A percentile compares a stretch with the other conserved stretches of the same genome.
Conservation (phyloP, 2,797 vertebrate species). For the Acomys russatus region DNA sequence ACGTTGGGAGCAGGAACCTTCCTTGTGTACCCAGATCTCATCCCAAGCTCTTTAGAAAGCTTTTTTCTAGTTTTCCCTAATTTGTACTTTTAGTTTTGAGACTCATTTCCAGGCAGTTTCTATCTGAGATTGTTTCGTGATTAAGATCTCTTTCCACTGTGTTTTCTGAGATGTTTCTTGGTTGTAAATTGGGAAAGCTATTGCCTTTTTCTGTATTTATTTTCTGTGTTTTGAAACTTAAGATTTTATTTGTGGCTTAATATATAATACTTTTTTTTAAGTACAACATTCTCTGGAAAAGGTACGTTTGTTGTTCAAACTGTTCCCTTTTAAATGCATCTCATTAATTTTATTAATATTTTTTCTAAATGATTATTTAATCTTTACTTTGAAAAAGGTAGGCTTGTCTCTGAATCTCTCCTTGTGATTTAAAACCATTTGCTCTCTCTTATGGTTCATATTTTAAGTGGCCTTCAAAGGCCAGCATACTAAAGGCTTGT, state of each 20-base stretch:
- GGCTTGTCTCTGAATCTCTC: not conserved
- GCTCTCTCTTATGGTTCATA: not conserved
- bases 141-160: constrained; percentile 77
- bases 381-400: constrained; percentile 34
- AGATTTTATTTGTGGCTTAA: constrained; percentile 69
- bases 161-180: constrained; percentile 75
- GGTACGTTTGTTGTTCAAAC: constrained; percentile 10
- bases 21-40: not conserved
- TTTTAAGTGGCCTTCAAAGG: not conserved
- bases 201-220: constrained; percentile 63
- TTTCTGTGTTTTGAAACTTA: constrained; percentile 70
- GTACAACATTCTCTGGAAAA: constrained; percentile 26
- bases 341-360: constrained; percentile 58
- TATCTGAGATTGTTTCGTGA: constrained; percentile 69
- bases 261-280: constrained; percentile 27
- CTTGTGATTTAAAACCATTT: not conserved
- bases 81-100: constrained; percentile 72
- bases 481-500: not conserved
- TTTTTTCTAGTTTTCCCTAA: constrained; percentile 1
- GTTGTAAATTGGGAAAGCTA: constrained; percentile 68
- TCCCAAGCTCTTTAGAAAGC: constrained; percentile 9
- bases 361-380: constrained; percentile 7
- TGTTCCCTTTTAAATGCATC: constrained; percentile 35
- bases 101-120: constrained; percentile 65
- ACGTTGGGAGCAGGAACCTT: not conserved